Conservation (phyloP, 2,888 invertebrate species). For the Crossocerus cetratus region DNA sequence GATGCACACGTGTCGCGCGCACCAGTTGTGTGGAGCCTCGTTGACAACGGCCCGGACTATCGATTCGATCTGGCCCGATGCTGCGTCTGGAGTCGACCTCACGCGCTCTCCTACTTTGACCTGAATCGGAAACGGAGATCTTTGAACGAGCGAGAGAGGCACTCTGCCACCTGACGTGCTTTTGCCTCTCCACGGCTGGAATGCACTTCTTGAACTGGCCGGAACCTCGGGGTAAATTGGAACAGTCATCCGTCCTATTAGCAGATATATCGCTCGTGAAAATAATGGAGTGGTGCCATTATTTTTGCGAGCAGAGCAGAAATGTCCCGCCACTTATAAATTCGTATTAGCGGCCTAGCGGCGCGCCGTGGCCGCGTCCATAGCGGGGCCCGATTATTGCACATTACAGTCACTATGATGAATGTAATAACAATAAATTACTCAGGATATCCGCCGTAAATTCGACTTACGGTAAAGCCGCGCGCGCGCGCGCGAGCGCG, state of each 20-base stretch:
- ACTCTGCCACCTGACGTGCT: too few relatives aligned
- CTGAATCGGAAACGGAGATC: too few relatives aligned
- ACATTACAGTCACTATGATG: slow-evolving; percentile 44
- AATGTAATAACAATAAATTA: slow-evolving; percentile 56
- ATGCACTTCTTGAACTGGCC: too few relatives aligned
- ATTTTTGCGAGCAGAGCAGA: slow-evolving; percentile 4
- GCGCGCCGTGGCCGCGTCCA: slow-evolving; percentile 46
- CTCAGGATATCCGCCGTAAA: slow-evolving; percentile 49
- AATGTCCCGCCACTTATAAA: slow-evolving; percentile 53
- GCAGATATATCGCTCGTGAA: too few relatives aligned
- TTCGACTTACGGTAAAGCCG: slow-evolving; percentile 41
- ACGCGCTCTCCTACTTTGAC: too few relatives aligned
- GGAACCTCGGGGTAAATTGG: background rate
- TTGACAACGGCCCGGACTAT: too few relatives aligned
- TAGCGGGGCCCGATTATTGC: slow-evolving; percentile 42
- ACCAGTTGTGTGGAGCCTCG: too few relatives aligned
- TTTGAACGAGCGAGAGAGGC: too few relatives aligned
- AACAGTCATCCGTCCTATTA: too few relatives aligned
- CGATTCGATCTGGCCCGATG: too few relatives aligned
- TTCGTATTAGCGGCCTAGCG: slow-evolving; percentile 50
- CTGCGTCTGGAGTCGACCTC: too few relatives aligned
- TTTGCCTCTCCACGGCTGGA: background rate
- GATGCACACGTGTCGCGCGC: too few relatives aligned
- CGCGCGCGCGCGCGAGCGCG: slow-evolving; percentile 8
- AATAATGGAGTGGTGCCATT: background rate